Evolutionary conservation across 30 jellyfish, hydroid and myxozoan species (phyloP), one percentile per base, ranked within the genome.

Genomic region (Sanderia malayensis): DNA sequence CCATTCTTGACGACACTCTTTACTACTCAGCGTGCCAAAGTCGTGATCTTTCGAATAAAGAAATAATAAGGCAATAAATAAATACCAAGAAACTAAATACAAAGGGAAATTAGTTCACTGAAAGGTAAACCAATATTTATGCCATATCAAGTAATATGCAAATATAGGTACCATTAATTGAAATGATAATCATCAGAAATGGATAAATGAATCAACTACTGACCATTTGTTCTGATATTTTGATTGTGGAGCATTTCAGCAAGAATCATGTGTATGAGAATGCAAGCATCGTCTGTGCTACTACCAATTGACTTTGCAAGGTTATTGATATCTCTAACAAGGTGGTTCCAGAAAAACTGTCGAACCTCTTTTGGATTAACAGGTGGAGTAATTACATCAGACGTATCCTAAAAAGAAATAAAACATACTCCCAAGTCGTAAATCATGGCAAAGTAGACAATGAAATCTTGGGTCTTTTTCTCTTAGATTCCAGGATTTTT

Each of bases 251-350:
- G 55, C 70, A 82, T 37, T 44, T 58, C 25, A 15, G 58, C 59
- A 46, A 84, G 47, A 25, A 84, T 61, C 60, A 73, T 21, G 46
- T 84, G 95, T 17, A 84, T 67, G 25, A 69, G 49, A 20, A 70
- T 27, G 29, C 32, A 17, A 0, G 89, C 59, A 27, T 74, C 95
- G 4, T 84, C 95, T 7, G 52, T 49, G 52, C 80, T 73, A 61
- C 70, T 67, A 15, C 81, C 89, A 25, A 76, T 34, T 25, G 77
- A 73, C 63, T 84, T 74, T 28, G 88, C 83, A 22, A 84, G 63
- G 8, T 45, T 27, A 0, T 70, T 31, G 30, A 84, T 28, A 22
- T 75, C 84, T 58, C 63, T 55, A 33, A 29, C 67, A 55, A 84
- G 29, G 46, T 84, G 95, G 4, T 67, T 60, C 88, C 67, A 52